Percentiles rank a stretch among this genome's conserved stretches.
Conservation (phyloP, 1,140 invertebrate species). For the Lanistes nyassanus region DNA sequence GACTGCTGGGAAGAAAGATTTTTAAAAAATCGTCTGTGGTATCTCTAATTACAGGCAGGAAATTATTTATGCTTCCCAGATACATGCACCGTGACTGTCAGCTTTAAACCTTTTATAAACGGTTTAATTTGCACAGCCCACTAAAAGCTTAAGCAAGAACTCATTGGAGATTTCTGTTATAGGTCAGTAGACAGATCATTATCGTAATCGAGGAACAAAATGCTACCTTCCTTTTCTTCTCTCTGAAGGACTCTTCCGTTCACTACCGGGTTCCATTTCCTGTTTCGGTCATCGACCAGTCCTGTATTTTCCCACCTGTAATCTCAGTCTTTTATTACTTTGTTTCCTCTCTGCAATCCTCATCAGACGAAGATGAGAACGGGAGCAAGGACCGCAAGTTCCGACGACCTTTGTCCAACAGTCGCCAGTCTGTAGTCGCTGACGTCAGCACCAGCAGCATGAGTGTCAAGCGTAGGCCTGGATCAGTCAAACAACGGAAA, state of each 20-base stretch:
- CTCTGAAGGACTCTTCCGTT: too few species aligned
- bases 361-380: background rate
- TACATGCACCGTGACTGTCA: too few species aligned
- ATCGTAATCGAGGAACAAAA: background rate
- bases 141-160: too few species aligned
- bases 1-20: too few species aligned
- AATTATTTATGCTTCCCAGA: too few species aligned
- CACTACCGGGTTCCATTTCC: background rate
- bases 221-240: background rate
- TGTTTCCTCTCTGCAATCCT: background rate
- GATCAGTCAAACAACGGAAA: constrained; percentile 2
- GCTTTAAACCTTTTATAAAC: too few species aligned
- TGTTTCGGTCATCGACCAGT: background rate
- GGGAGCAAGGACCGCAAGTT: constrained; percentile 3
- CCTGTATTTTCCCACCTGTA: background rate
- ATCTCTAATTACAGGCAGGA: too few species aligned
- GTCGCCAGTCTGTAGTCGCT: background rate
- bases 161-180: too few species aligned
- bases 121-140: too few species aligned
- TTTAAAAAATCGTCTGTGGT: too few species aligned
- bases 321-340: background rate
- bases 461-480: background rate
- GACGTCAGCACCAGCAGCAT: background rate
- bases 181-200: background rate
- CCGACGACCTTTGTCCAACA: constrained; percentile 6